Conservation (phyloP, 1,140 invertebrate species). For the Hylyphantes graminicola region DNA sequence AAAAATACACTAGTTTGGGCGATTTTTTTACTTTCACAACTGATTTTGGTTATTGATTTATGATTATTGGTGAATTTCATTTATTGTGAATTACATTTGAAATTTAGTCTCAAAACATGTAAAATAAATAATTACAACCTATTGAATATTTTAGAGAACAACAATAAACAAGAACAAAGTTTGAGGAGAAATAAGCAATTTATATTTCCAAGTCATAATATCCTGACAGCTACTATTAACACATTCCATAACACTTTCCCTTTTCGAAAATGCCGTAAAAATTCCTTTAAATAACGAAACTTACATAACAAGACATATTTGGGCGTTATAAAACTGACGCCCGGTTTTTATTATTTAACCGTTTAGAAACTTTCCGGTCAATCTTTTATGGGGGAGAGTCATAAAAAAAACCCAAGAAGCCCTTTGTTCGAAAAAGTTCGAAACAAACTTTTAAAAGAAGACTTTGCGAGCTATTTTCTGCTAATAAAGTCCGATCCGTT, state of each 20-base stretch:
- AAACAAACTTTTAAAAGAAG: neutral
- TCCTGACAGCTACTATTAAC: neutral
- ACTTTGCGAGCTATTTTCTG: constrained; percentile 13
- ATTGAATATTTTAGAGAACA: no score
- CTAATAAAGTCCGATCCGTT: constrained; percentile 16
- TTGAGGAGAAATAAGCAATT: neutral
- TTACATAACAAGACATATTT: neutral
- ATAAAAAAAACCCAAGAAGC: neutral
- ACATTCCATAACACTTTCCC: neutral
- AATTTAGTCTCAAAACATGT: no score
- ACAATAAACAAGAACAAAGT: neutral
- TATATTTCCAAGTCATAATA: neutral
- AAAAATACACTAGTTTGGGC: no score
- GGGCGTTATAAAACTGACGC: neutral
- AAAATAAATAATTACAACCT: no score
- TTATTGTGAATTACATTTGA: no score
- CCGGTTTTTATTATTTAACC: constrained; percentile 4
- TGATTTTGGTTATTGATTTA: no score
- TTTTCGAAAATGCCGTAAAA: neutral
- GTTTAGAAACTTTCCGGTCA: neutral
- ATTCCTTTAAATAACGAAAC: neutral
- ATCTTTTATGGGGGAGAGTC: neutral
- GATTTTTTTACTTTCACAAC: no score
- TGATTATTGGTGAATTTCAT: no score
- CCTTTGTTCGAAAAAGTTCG: neutral